phyloP scores from a whole-genome alignment of 2,113 vertebrate species.

The Cryptotis parvus region DNA sequence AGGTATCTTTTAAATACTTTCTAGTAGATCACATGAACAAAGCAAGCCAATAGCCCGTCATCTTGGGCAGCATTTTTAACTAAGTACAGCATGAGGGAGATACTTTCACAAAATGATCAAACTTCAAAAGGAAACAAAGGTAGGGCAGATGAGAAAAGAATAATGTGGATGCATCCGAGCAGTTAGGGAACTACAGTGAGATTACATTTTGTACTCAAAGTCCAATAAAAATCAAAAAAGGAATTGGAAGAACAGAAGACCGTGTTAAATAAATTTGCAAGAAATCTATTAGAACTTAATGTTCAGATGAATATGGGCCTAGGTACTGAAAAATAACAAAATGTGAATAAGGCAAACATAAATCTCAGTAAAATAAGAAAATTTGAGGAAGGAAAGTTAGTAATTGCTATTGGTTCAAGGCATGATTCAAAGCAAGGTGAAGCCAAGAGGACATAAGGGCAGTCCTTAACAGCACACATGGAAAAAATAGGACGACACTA shows the following conservation, averaged over 20 bases:
- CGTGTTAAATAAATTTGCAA: background rate
- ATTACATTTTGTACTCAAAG: background rate
- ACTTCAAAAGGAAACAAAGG: background rate
- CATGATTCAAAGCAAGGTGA: too few relatives aligned
- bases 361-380: background rate
- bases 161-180: background rate
- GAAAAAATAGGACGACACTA: accelerated
- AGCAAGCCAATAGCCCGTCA: background rate
- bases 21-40: background rate
- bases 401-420: background rate
- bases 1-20: background rate
- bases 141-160: background rate
- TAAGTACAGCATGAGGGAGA: accelerated
- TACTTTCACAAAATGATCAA: background rate
- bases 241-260: background rate
- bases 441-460: background rate
- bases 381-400: background rate
- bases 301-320: background rate
- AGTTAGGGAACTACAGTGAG: background rate
- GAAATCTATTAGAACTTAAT: background rate
- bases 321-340: background rate
- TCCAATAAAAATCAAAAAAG: background rate
- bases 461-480: accelerated
- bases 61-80: background rate
- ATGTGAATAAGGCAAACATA: background rate